phyloP scores from a whole-genome alignment of 2,113 vertebrate genomes.

The Platanista minor region DNA sequence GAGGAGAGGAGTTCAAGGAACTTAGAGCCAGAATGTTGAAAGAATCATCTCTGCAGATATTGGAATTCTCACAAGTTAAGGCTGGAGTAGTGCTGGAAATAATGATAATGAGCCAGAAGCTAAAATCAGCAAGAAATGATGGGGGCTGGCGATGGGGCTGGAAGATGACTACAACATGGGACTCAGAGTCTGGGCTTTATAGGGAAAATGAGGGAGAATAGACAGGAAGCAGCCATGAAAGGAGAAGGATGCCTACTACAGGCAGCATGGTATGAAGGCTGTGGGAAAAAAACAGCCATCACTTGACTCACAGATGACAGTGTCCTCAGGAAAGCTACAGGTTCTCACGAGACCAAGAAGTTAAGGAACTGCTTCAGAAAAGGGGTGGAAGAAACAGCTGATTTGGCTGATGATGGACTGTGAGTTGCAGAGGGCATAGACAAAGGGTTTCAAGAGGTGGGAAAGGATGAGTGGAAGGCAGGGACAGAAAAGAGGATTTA shows the following conservation, averaged over 20 bases:
- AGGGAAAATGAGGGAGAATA: neutral
- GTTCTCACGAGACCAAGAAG: neutral
- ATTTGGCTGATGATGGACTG: neutral
- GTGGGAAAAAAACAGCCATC: neutral
- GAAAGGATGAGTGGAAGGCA: neutral
- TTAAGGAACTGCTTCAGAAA: neutral
- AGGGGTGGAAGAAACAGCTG: neutral
- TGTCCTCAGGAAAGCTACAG: neutral
- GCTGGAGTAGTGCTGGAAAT: neutral
- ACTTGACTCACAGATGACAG: neutral
- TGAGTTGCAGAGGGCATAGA: neutral
- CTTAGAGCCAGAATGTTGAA: neutral
- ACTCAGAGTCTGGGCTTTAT: neutral
- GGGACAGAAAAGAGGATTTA: neutral
- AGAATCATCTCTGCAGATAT: neutral
- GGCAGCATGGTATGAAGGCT: neutral
- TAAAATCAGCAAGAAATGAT: neutral
- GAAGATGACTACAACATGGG: neutral
- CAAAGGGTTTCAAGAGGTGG: neutral
- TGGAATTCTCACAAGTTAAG: neutral
- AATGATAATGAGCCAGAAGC: neutral
- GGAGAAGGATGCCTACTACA: neutral
- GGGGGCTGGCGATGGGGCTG: neutral
- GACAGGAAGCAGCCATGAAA: neutral
- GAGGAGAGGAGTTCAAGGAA: neutral